Conservation (phyloP, 2,888 invertebrate genomes). For the Drosophila limbata region DNA sequence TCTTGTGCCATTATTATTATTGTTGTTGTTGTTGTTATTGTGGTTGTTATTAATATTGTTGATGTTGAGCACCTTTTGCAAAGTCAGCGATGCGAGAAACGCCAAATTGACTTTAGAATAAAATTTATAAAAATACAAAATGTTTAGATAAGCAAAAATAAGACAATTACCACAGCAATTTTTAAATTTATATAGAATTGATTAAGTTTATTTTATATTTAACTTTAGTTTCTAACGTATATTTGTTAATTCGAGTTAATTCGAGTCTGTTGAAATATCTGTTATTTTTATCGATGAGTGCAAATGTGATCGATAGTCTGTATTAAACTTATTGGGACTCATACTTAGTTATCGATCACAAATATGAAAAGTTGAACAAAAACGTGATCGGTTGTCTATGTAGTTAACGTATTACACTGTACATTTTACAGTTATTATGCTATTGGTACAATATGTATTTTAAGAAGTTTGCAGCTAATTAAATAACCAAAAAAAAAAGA, state of each 20-base stretch:
- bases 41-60: slow-evolving; percentile 69
- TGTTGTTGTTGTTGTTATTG: slow-evolving; percentile 32
- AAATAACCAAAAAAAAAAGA: slow-evolving; percentile 16
- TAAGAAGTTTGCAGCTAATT: background rate
- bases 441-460: background rate
- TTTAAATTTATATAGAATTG: background rate
- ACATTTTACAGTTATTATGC: background rate
- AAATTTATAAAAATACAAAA: slow-evolving; percentile 20
- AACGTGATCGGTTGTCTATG: background rate
- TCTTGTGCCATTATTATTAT: slow-evolving; percentile 31
- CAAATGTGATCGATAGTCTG: no score
- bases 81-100: slow-evolving; percentile 77
- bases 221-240: no score
- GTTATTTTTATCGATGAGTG: background rate
- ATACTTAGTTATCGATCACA: background rate
- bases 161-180: slow-evolving; percentile 1
- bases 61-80: slow-evolving; percentile 81
- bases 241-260: background rate
- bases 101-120: slow-evolving; percentile 73
- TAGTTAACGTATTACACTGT: background rate
- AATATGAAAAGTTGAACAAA: background rate
- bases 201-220: background rate
- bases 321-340: no score
- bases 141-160: slow-evolving; percentile 7
- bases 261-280: background rate